These are phyloP conservation scores for Strigamia transsilvanica DNA, from an alignment of 2,888 invertebrate genomes.

Conservation along the genomic window DNA sequence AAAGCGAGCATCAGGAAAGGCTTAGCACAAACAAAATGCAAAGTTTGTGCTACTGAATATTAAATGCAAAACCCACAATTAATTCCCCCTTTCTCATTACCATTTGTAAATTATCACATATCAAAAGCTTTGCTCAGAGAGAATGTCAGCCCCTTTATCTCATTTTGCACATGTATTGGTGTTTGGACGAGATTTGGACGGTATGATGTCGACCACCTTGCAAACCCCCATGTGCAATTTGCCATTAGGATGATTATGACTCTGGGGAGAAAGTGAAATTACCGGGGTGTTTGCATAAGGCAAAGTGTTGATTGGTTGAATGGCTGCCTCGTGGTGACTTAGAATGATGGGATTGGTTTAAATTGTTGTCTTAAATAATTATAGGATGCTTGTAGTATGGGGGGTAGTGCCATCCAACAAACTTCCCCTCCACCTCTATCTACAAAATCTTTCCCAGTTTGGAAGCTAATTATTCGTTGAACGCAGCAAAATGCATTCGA, in stretches of 20 bases:
- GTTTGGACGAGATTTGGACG: conserved; percentile 40
- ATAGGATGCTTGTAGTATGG: conserved; percentile 33
- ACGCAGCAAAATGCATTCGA: conserved; percentile 15
- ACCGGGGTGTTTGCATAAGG: conserved; percentile 38
- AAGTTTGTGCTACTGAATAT: conserved; percentile 34
- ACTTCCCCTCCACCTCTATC: conserved; percentile 22
- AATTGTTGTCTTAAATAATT: conserved; percentile 47
- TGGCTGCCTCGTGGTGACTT: conserved; percentile 36
- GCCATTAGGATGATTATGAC: conserved; percentile 47
- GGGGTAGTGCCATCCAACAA: background rate
- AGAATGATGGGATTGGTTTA: conserved; percentile 45
- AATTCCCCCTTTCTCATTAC: conserved; percentile 32
- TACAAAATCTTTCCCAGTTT: conserved; percentile 23
- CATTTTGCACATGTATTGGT: conserved; percentile 44
- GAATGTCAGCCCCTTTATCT: conserved; percentile 45
- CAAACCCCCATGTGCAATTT: conserved; percentile 40
- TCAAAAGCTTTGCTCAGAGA: conserved; percentile 31
- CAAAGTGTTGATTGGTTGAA: conserved; percentile 40
- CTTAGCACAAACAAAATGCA: conserved; percentile 41
- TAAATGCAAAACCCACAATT: conserved; percentile 41
- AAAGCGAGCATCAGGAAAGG: background rate
- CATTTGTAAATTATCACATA: conserved; percentile 39
- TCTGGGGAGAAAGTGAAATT: conserved; percentile 35
- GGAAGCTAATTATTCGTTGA: conserved; percentile 24
- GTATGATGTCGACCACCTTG: conserved; percentile 29